Base-by-base conservation (phyloP, 2,113 vertebrate species). In the Etheostoma cragini region DNA sequence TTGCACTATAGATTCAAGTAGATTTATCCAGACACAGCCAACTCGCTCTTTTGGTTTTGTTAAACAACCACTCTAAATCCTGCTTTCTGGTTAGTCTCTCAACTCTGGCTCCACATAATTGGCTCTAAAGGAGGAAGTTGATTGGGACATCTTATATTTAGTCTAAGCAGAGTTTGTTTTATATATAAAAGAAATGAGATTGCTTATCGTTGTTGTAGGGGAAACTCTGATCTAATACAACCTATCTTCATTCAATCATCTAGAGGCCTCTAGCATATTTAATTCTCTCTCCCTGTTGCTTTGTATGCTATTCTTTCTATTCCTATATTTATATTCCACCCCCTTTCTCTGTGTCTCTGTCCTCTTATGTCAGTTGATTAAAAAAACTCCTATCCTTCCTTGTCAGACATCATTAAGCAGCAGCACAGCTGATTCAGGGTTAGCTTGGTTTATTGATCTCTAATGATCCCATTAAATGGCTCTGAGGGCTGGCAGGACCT, bases 391-490 rank as follows among this genome's bases (percentile, higher is more conserved):
- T 46, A 65, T 75, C 49, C 81, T 82, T 84, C 61, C 76, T 65
- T 83, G 88, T 89, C 89, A 84, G 81, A 82, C 60, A 87, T 93
- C 87, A 93, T 93, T 92, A 90, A 56, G 80, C 68, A 78, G 72
- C 73, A 57, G 78, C 35, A 33, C 72, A 84, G 78, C 87, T 81
- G 85, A 89, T 82, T 85, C 76, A 24, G 72, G 79, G 70, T 72
- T 56, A 83, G 87, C 89, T 87, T 83, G 87, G 81, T 91, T 88
- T 92, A 94, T 92, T 88, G 89, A 94, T 93, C 86, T 47, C 62
- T 88, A 93, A 93, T 58, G 60, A 92, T 90, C 78, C 77, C 89
- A 91, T 90, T 91, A 91, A 92, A 92, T 26, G 78, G 72, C 57
- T 84, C 71, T 82, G 76, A 61, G 86, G 71, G 73, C 70, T 68